Evolutionary conservation across 2,113 vertebrate species (phyloP), one percentile per base, ranked within the genome.

Genomic region (Anguilla rostrata): DNA sequence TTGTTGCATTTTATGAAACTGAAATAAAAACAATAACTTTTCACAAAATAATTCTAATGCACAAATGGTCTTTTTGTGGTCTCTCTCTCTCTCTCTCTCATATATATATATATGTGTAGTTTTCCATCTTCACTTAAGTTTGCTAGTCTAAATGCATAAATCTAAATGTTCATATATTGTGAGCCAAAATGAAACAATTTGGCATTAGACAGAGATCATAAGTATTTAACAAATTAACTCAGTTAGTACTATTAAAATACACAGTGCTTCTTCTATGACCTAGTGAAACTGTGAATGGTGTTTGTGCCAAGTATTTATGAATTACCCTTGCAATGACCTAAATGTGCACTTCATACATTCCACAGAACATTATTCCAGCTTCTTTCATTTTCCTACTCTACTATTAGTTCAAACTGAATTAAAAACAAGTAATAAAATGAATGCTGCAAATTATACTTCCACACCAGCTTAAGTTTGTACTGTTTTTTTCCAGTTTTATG

Each of bases 1-100:
- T n/a, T 87, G 39, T 14, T 83, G 66, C 34, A 20, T 53, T 29
- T 86, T 82, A 81, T 34, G 82, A 26, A 82, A 71, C 49, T 90
- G 87, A 63, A 63, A 63, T 63, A 63, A 63, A 60, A 53, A 53
- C 49, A 53, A 8, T 11, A 53, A 12, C 12, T 53, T 53, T 9
- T 53, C 49, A 8, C 5, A 8, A 53, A 53, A 53, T 8, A 46
- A 46, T 46, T 3, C 8, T 46, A 46, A 46, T 46, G 3, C 3
- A 46, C 43, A 46, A 3, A 3, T 46, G 43, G 3, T 46, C 8
- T 46, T 46, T 46, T n/a, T n/a, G n/a, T n/a, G n/a, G n/a, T n/a
- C n/a, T n/a, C n/a, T n/a, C n/a, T n/a, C n/a, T n/a, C n/a, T n/a
- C n/a, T n/a, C n/a, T n/a, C n/a, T n/a, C n/a, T n/a, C n/a, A 43